Conservation (phyloP, 1,140 invertebrate genomes). For the Dendrolimus punctatus region DNA sequence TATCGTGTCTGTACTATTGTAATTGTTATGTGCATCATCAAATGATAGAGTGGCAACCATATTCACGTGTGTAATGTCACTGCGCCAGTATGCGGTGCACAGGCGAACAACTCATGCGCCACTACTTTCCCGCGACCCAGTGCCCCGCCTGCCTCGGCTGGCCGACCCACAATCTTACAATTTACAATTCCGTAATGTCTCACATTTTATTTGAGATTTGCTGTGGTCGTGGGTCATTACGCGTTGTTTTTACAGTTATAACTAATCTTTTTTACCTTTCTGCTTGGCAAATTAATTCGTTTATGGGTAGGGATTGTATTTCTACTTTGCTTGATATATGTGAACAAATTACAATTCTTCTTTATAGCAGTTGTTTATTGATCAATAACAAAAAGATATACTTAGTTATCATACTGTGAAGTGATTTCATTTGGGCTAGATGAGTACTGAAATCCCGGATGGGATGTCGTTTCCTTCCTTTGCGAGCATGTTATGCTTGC, state of each 20-base stretch:
- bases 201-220: constrained; percentile 53
- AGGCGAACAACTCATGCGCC: constrained; percentile 37
- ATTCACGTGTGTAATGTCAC: constrained; percentile 30
- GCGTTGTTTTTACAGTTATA: constrained; percentile 45
- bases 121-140: constrained; percentile 67
- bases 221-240: constrained; percentile 41
- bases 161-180: constrained; percentile 57
- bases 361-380: too few species aligned
- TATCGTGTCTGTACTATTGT: neutral
- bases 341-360: too few species aligned
- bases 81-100: constrained; percentile 57
- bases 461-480: too few species aligned
- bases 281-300: too few species aligned
- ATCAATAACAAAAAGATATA: too few species aligned
- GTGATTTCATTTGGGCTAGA: too few species aligned
- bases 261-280: constrained; percentile 26
- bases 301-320: too few species aligned
- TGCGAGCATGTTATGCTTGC: too few species aligned
- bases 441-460: too few species aligned
- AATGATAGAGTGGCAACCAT: neutral
- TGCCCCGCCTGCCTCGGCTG: constrained; percentile 50
- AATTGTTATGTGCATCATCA: neutral
- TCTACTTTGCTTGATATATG: too few species aligned
- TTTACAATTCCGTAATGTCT: constrained; percentile 61
- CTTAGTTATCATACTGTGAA: too few species aligned